Conservation (phyloP, 1,140 invertebrate genomes). For the Battus philenor region DNA sequence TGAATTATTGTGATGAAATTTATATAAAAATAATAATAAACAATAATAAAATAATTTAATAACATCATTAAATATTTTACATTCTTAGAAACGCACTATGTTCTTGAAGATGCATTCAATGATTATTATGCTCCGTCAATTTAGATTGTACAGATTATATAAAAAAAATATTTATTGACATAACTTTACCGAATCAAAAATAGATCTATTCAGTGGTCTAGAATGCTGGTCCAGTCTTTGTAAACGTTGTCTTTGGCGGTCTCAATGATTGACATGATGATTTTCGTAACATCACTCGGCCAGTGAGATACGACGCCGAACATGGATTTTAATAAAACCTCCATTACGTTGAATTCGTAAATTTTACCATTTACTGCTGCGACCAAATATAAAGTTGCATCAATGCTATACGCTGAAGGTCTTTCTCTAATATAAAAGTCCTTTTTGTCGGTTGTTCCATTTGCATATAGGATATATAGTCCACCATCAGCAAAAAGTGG, state of each 20-base stretch:
- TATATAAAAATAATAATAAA: too few relatives aligned
- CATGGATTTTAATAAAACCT: constrained; percentile 45
- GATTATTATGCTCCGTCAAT: not conserved
- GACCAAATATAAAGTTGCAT: constrained; percentile 51
- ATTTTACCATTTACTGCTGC: constrained; percentile 51
- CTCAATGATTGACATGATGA: constrained; percentile 48
- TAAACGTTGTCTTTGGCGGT: constrained; percentile 24
- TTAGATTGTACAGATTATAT: not conserved
- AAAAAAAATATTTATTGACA: not conserved
- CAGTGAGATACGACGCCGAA: constrained; percentile 35
- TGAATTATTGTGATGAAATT: too few relatives aligned
- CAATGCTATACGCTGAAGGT: constrained; percentile 47
- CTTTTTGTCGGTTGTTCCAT: constrained; percentile 48
- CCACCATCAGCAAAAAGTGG: constrained; percentile 47
- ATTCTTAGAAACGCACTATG: too few relatives aligned
- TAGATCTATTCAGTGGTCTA: constrained; percentile 1
- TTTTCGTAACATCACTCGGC: constrained; percentile 43
- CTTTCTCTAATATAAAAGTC: constrained; percentile 39
- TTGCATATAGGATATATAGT: constrained; percentile 44
- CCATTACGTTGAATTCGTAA: constrained; percentile 60
- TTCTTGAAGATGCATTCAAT: too few relatives aligned
- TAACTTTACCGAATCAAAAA: not conserved
- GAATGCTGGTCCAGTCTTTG: constrained; percentile 19
- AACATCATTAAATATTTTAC: too few relatives aligned
- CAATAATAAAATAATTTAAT: too few relatives aligned